These are phyloP conservation scores for Piscicola geometra DNA, from an alignment of 2,888 invertebrate species.

Conservation along the genomic window DNA sequence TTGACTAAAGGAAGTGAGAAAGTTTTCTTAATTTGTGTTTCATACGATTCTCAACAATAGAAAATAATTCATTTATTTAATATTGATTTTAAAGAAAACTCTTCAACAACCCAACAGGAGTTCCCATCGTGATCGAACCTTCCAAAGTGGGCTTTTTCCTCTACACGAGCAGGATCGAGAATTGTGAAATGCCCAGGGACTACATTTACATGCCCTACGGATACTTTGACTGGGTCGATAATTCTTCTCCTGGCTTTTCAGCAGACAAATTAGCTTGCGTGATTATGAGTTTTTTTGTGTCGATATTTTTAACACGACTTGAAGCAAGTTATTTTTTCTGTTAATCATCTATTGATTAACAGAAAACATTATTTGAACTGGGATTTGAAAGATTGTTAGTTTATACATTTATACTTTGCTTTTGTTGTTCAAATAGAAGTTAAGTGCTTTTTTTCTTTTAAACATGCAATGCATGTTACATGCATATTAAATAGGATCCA, in stretches of 20 bases:
- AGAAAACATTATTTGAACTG: too few relatives aligned
- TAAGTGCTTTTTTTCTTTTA: too few relatives aligned
- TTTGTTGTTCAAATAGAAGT: too few relatives aligned
- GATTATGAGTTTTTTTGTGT: background rate
- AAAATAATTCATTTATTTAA: too few relatives aligned
- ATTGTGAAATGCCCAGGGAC: constrained; percentile 45
- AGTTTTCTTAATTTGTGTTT: constrained; percentile 3
- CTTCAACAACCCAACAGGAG: constrained; percentile 34
- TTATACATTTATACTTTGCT: too few relatives aligned
- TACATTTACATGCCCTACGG: constrained; percentile 46
- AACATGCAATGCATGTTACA: too few relatives aligned
- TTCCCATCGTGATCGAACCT: constrained; percentile 38
- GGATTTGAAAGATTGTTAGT: too few relatives aligned
- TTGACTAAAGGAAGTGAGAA: constrained; percentile 34
- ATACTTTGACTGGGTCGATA: constrained; percentile 43
- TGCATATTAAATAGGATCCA: too few relatives aligned
- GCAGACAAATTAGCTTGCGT: background rate
- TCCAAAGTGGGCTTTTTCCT: constrained; percentile 42
- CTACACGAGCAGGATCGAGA: constrained; percentile 36
- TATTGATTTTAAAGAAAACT: too few relatives aligned
- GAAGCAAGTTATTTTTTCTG: too few relatives aligned
- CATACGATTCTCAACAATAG: too few relatives aligned
- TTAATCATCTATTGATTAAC: too few relatives aligned
- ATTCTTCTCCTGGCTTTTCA: background rate
- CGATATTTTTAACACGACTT: background rate